Percentiles rank a stretch among this genome's conserved stretches.
Conservation (phyloP, 2,888 invertebrate species). For the Leucophenga maculata region DNA sequence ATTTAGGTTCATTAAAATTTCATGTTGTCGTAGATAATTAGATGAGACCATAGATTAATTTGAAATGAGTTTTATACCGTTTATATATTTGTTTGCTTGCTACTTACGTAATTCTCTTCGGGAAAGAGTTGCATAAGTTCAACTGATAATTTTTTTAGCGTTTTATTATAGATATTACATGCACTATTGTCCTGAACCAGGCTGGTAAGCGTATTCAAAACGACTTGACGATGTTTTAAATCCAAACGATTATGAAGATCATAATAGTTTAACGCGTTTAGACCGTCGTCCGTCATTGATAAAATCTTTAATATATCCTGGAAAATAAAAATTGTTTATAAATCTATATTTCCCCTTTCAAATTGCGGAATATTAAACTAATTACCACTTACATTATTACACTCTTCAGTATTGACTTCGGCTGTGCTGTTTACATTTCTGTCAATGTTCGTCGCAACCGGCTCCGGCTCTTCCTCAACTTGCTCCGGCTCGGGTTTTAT, state of each 20-base stretch:
- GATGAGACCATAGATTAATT: not conserved
- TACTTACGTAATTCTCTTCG: slow-evolving; percentile 10
- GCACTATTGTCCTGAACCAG: not conserved
- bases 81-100: not conserved
- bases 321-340: not conserved
- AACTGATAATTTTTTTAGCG: not conserved
- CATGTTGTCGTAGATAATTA: too few relatives aligned
- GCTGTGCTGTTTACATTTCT: not conserved
- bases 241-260: slow-evolving; percentile 13
- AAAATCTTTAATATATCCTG: slow-evolving; percentile 8
- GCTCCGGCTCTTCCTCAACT: not conserved
- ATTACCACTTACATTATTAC: not conserved
- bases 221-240: slow-evolving; percentile 6
- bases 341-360: too few relatives aligned
- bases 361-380: not conserved
- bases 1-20: too few relatives aligned
- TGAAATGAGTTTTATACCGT: not conserved
- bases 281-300: not conserved
- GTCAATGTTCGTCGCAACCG: not conserved
- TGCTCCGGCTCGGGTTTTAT: slow-evolving; percentile 2
- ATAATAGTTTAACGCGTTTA: slow-evolving; percentile 1
- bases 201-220: slow-evolving; percentile 4
- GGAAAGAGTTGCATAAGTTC: slow-evolving; percentile 16
- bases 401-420: not conserved
- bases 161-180: slow-evolving; percentile 2